Conservation (phyloP, 2,113 vertebrate species). For the Columba janthina region DNA sequence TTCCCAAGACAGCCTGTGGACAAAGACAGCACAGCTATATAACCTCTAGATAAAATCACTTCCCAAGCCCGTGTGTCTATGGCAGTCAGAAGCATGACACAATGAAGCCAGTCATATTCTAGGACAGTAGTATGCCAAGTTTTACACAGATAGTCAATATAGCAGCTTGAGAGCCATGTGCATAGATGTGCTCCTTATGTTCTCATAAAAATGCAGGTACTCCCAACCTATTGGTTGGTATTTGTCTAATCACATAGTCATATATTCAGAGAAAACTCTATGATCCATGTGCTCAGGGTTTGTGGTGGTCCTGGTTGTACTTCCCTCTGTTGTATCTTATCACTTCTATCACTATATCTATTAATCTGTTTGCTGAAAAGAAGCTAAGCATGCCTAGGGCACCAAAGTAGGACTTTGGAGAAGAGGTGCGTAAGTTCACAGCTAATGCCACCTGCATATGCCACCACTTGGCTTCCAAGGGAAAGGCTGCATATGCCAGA, state of each 20-base stretch:
- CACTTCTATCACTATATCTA: not conserved
- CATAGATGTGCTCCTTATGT: not conserved
- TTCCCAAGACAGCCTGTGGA: not conserved
- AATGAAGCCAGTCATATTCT: not conserved
- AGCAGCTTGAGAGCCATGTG: not conserved
- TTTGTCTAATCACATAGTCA: not conserved
- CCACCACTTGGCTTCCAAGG: not conserved
- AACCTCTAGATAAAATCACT: not conserved
- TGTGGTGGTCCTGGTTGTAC: not conserved
- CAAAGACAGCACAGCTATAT: not conserved
- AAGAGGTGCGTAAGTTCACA: not conserved
- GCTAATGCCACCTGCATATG: not conserved
- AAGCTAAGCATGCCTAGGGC: not conserved
- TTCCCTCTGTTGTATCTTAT: not conserved
- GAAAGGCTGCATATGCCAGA: not conserved
- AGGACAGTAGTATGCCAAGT: not conserved
- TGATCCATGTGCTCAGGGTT: not conserved
- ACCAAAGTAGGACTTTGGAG: not conserved
- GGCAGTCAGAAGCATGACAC: not conserved
- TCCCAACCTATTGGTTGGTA: not conserved
- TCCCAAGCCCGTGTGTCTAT: accelerated
- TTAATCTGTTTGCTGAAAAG: not conserved
- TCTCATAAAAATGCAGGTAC: not conserved
- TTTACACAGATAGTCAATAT: not conserved
- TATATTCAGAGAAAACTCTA: not conserved